Conservation (phyloP, 2,113 vertebrate species). For the Pardalotus punctatus region DNA sequence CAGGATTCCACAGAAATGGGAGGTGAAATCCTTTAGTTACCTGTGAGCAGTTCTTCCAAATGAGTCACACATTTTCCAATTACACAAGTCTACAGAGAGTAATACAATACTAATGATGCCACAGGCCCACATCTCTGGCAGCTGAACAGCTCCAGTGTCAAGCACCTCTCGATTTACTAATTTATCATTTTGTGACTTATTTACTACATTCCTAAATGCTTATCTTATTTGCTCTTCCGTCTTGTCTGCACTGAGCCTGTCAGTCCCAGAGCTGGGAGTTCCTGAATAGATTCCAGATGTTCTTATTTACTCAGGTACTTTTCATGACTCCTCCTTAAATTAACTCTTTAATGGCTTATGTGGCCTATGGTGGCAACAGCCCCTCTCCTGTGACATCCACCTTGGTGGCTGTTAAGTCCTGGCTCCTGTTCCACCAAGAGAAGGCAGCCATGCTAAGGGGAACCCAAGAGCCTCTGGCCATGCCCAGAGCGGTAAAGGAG, state of each 20-base stretch:
- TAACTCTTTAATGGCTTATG: not conserved
- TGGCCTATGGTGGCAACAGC: not conserved
- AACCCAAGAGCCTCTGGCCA: not conserved
- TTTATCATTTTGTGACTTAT: not conserved
- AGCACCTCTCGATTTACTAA: not conserved
- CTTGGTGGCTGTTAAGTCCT: not conserved
- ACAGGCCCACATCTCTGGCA: not conserved
- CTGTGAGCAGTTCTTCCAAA: not conserved
- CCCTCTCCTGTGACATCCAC: not conserved
- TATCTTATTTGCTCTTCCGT: not conserved
- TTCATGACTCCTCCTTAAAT: not conserved
- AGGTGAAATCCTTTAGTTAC: not conserved
- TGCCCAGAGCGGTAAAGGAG: not conserved
- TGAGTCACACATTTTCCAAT: rapidly evolving
- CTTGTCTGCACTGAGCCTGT: not conserved
- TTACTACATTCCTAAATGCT: not conserved
- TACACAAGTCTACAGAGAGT: not conserved
- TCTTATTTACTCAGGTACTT: slow-evolving; percentile 18
- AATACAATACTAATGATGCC: not conserved
- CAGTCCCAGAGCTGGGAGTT: not conserved
- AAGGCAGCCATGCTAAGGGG: not conserved
- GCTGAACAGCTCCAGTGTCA: not conserved
- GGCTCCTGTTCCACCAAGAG: not conserved
- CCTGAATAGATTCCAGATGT: slow-evolving; percentile 6
- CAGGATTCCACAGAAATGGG: not conserved